Base-by-base conservation (phyloP, 2,888 invertebrate species). In the Erannis defoliaria region DNA sequence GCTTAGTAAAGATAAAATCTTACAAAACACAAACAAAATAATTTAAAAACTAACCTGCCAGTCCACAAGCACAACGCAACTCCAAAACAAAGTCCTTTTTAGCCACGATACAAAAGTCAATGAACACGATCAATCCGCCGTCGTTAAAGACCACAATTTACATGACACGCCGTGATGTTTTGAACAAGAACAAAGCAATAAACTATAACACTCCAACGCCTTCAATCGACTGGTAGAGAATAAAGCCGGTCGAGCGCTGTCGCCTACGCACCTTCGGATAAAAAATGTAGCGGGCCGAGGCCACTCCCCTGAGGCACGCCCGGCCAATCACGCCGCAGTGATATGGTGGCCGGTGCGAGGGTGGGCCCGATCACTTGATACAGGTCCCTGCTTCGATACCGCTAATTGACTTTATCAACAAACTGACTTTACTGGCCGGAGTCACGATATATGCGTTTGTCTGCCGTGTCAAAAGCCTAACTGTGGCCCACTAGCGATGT, bases 331-430 rank as follows among this genome's bases (percentile, higher is more conserved):
- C 83, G 67, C 72, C 62, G 71, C 85, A 62, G 71, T 78, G 82
- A 83, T 81, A 82, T 77, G 71, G 73, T 81, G 79, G 82, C 79
- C 73, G 82, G 78, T 74, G 73, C 80, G 86, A 85, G 86, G 88
- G 90, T 88, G 92, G 90, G 90, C 85, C 81, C 78, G 81, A 87
- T 88, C 88, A 84, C 81, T 86, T 89, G 88, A 90, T 91, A 88
- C 86, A 83, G 85, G 89, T 86, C 89, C 86, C 90, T 85, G 86
- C 90, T 92, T 87, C 89, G 92, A 91, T 90, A 90, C 86, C 83
- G 83, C 91, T 93, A 93, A 93, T 93, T 93, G 93, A 91, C 93
- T 92, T 92, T 93, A 93, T 93, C 93, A 93, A 92, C 93, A 93
- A 91, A 92, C 90, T 81, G 88, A 91, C 88, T 90, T 93, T 91